These are phyloP conservation scores for Adela reaumurella DNA, from an alignment of 2,888 invertebrate species.

Conservation along the genomic window DNA sequence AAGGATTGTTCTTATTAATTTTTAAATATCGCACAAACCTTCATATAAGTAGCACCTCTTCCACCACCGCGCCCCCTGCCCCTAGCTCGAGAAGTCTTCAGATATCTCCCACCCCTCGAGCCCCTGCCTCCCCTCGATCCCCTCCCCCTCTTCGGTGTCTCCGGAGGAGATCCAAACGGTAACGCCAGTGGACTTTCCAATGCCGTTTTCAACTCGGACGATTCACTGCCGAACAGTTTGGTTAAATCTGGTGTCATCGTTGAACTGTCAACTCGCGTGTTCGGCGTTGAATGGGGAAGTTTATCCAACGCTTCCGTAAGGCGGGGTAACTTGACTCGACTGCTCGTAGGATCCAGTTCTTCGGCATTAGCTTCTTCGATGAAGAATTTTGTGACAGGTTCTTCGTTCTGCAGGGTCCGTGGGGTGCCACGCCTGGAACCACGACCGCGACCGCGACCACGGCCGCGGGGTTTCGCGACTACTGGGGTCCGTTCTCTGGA, in stretches of 20 bases:
- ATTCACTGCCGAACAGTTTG: constrained; percentile 21
- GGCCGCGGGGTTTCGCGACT: constrained; percentile 28
- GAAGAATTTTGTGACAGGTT: constrained; percentile 14
- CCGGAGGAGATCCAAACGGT: constrained; percentile 24
- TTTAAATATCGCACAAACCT: too few relatives aligned
- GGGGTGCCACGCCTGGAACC: background rate
- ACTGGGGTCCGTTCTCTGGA: constrained; percentile 40
- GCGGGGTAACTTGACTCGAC: constrained; percentile 42
- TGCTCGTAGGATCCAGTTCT: constrained; percentile 37
- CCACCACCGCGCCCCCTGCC: constrained; percentile 43
- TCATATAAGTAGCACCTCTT: constrained; percentile 31
- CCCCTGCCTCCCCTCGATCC: constrained; percentile 22
- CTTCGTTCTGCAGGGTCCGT: constrained; percentile 2
- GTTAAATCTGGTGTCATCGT: constrained; percentile 12
- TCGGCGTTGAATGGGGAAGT: constrained; percentile 32
- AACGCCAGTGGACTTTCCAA: constrained; percentile 16
- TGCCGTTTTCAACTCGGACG: constrained; percentile 22
- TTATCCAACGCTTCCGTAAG: constrained; percentile 47
- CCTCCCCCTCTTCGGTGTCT: constrained; percentile 22
- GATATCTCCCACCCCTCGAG: constrained; percentile 15
- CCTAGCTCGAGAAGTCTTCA: constrained; percentile 22
- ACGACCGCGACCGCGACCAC: constrained; percentile 27
- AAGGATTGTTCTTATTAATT: too few relatives aligned
- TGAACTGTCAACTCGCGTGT: constrained; percentile 15
- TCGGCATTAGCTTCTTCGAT: constrained; percentile 18